Evolutionary conservation across 2,113 vertebrate genomes (phyloP), one percentile per base, ranked within the genome.

Genomic region (Beaufortia kweichowensis): DNA sequence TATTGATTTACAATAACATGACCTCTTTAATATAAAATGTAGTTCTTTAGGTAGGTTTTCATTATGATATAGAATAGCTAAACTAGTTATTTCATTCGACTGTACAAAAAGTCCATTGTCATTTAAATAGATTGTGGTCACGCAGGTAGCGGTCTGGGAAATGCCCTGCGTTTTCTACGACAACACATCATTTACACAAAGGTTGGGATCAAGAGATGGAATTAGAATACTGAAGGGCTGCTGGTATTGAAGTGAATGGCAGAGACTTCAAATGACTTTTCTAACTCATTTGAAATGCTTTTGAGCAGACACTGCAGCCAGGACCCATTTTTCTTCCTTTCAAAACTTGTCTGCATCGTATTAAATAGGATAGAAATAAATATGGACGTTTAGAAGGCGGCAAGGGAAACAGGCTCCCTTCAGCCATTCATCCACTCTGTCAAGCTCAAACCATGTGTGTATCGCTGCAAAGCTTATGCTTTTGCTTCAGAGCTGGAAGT

Each of bases 201-300:
- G 9, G 15, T 1, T 14, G 23, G 28, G 64, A 75, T 75, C 71
- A 69, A 69, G 35, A 63, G n/a, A 39, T 12, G n/a, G 4, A 11
- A 46, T 46, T 48, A 29, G 26, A 72, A 41, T 50, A 72, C 61
- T 28, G 55, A 55, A 67, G 55, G 39, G 31, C 29, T 15, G 23
- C 33, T 61, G 21, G 53, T 53, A 76, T 81, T 81, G 67, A 29
- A 61, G 83, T 50, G 68, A 72, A 80, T 79, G 31, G 66, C 75
- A 70, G 59, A 39, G 31, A 78, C 81, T 80, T 79, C 12, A 59
- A 75, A 67, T 63, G 28, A 60, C 56, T 79, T 72, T 33, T 57
- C 24, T 26, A 53, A 64, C 33, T 76, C 46, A 50, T 31, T 63
- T 57, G 7, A 63, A 59, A 62, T 46, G 67, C 77, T 81, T 63